These are phyloP conservation scores for Siderastrea siderea DNA, from an alignment of 92 coral and sea anemone species.

Conservation along the genomic window DNA sequence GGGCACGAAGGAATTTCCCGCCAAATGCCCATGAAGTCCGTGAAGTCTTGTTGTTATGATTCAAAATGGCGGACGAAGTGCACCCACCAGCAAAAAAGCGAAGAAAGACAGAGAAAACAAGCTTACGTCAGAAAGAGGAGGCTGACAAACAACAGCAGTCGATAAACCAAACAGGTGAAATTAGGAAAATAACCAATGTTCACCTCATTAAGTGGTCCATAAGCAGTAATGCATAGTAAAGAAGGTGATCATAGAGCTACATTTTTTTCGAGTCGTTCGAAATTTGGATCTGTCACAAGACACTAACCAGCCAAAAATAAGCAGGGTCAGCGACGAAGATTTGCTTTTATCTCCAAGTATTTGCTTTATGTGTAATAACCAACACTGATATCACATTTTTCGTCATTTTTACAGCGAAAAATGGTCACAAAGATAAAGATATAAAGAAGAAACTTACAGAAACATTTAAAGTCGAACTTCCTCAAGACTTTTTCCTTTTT, in stretches of 20 bases:
- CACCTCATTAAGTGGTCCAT: no score
- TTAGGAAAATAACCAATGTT: no score
- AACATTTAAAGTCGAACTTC: conserved; percentile 87
- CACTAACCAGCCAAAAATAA: no score
- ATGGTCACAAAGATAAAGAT: not conserved
- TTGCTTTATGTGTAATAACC: not conserved
- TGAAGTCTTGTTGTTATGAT: not conserved
- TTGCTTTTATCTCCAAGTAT: no score
- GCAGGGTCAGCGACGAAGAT: no score
- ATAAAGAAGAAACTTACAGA: conserved; percentile 70
- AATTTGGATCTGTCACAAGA: no score
- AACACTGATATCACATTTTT: not conserved
- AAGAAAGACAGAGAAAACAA: conserved; percentile 17
- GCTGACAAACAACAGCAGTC: not conserved
- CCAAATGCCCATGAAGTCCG: conserved; percentile 17
- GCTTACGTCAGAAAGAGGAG: not conserved
- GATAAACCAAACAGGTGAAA: conserved; percentile 10
- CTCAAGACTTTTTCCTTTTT: conserved; percentile 93
- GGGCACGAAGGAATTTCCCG: conserved; percentile 5
- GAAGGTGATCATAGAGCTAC: no score
- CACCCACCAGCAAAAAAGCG: conserved; percentile 32
- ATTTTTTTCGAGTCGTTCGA: no score
- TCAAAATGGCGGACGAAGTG: conserved; percentile 51
- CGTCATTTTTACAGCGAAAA: conserved; percentile 14
- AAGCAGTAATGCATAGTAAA: no score